These are phyloP conservation scores for Spodoptera littoralis DNA, from an alignment of 2,888 invertebrate genomes.

Conservation along the genomic window DNA sequence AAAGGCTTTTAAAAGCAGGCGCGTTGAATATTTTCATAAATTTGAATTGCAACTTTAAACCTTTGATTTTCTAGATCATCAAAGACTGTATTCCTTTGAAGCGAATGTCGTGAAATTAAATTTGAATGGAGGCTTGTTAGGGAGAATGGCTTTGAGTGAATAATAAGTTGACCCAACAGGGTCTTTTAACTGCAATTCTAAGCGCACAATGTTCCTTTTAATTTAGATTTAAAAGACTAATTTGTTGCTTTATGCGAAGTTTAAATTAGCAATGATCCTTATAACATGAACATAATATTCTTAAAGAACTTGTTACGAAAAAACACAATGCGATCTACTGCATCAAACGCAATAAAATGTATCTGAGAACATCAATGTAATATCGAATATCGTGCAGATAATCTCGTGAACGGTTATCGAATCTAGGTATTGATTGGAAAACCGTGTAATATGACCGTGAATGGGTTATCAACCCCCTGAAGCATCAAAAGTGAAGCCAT, in stretches of 20 bases:
- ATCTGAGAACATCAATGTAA: constrained; percentile 1
- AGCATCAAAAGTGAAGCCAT: constrained; percentile 8
- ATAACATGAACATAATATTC: background rate
- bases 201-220: constrained; percentile 17
- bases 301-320: too few relatives aligned
- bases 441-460: constrained; percentile 21
- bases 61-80: constrained; percentile 45
- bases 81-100: constrained; percentile 38
- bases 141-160: constrained; percentile 9
- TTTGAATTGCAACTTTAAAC: constrained; percentile 46
- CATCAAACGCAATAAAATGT: constrained; percentile 11
- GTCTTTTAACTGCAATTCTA: background rate
- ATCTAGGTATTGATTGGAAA: constrained; percentile 43
- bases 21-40: constrained; percentile 44
- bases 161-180: constrained; percentile 8
- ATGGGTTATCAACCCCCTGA: constrained; percentile 28
- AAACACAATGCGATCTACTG: background rate
- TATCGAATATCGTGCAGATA: constrained; percentile 12
- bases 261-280: background rate
- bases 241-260: constrained; percentile 3
- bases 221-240: constrained; percentile 11
- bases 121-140: constrained; percentile 16
- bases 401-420: constrained; percentile 33
- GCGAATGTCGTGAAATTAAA: constrained; percentile 36
- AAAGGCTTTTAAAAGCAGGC: constrained; percentile 14